phyloP scores from a whole-genome alignment of 1,140 invertebrate genomes.

The Macrobrachium rosenbergii region DNA sequence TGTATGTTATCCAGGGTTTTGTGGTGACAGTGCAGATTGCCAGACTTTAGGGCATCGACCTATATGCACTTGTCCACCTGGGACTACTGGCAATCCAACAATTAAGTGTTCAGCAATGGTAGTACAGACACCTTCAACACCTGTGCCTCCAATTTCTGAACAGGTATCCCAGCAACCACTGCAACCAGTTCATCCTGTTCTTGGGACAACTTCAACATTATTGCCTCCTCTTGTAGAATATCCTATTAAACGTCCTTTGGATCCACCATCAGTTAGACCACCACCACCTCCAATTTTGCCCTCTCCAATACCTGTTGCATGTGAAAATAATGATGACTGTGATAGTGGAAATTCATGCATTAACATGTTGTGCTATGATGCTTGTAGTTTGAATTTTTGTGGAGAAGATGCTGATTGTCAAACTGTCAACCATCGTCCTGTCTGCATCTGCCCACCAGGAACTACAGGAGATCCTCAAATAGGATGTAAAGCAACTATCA shows the following conservation, averaged over 20 bases:
- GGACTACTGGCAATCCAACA: conserved; percentile 66
- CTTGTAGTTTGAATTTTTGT: conserved; percentile 79
- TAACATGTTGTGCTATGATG: conserved; percentile 67
- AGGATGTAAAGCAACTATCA: conserved; percentile 76
- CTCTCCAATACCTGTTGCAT: conserved; percentile 77
- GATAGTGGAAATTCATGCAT: conserved; percentile 68
- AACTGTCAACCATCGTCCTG: conserved; percentile 68
- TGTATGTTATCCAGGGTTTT: conserved; percentile 76
- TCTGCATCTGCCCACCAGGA: conserved; percentile 80
- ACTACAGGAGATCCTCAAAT: conserved; percentile 88
- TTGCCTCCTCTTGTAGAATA: conserved; percentile 78
- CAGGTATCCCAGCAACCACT: conserved; percentile 80
- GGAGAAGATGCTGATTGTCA: conserved; percentile 76
- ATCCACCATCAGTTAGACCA: conserved; percentile 82
- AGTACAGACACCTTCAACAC: conserved; percentile 70
- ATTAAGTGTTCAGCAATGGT: conserved; percentile 65
- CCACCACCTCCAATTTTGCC: conserved; percentile 84
- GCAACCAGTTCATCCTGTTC: conserved; percentile 82
- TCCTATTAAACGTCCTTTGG: conserved; percentile 74
- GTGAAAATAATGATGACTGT: conserved; percentile 67
- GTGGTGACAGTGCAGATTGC: conserved; percentile 78
- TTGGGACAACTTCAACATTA: conserved; percentile 76
- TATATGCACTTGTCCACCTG: conserved; percentile 81
- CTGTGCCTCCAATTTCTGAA: conserved; percentile 68
- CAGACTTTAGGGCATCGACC: conserved; percentile 84